These are phyloP conservation scores for Hanleya hanleyi DNA, from an alignment of 2,888 invertebrate genomes.

Conservation along the genomic window DNA sequence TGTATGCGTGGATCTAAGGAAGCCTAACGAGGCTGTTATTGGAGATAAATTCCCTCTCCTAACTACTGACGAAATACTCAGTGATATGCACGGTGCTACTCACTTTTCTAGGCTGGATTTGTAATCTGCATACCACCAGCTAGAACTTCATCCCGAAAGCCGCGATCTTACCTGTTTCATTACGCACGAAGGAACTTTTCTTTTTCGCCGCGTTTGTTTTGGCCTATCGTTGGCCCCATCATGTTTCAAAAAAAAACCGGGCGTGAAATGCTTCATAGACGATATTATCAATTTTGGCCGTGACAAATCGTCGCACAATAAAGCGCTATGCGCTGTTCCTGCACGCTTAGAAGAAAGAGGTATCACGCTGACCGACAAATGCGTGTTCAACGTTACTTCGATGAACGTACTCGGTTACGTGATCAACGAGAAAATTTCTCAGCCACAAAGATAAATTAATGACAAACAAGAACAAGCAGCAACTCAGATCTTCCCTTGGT, in stretches of 20 bases:
- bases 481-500: background rate
- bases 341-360: constrained; percentile 22
- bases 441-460: background rate
- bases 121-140: constrained; percentile 41
- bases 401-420: constrained; percentile 35
- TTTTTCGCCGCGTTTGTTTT: constrained; percentile 27
- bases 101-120: constrained; percentile 40
- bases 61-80: constrained; percentile 31
- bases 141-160: constrained; percentile 20
- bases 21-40: constrained; percentile 15
- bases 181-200: constrained; percentile 32
- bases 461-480: background rate
- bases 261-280: constrained; percentile 39
- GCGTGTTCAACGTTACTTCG: constrained; percentile 27
- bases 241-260: constrained; percentile 20
- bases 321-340: constrained; percentile 17
- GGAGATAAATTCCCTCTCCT: constrained; percentile 17
- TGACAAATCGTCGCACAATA: constrained; percentile 29
- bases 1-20: constrained; percentile 29
- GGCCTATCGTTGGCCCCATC: constrained; percentile 22
- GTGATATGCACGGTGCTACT: constrained; percentile 22
- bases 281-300: constrained; percentile 34
- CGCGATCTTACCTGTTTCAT: constrained; percentile 32
- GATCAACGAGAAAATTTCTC: background rate
- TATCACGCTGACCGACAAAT: constrained; percentile 39